phyloP scores from a whole-genome alignment of 2,113 vertebrate genomes.

The Cyanocitta stelleri region DNA sequence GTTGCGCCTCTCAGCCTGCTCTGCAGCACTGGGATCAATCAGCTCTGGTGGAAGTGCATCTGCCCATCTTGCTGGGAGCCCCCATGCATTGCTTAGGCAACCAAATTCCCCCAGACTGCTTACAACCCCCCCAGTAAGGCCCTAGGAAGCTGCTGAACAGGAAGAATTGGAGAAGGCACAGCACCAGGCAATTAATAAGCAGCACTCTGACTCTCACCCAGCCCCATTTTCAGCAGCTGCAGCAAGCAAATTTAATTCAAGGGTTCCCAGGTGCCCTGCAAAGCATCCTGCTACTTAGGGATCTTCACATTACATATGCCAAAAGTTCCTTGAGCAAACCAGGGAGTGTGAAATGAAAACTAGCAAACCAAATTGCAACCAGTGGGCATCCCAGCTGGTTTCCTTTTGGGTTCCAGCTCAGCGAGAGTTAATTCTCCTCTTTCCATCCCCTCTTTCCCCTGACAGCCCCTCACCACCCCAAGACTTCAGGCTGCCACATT shows the following conservation, averaged over 20 bases:
- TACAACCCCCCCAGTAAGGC: background rate
- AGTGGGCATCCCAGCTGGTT: background rate
- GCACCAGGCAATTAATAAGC: background rate
- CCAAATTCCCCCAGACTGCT: background rate
- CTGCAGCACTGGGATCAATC: background rate
- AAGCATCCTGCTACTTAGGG: conserved; percentile 2
- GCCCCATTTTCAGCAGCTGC: conserved; percentile 8
- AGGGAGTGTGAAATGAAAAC: background rate
- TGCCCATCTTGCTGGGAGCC: background rate
- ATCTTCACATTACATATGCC: background rate
- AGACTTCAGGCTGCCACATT: background rate
- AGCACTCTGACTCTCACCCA: background rate
- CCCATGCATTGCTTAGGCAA: background rate
- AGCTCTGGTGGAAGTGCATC: background rate
- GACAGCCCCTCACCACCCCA: background rate
- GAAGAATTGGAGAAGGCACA: background rate
- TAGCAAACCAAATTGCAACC: background rate
- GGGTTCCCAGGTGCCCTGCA: background rate
- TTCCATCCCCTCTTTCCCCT: background rate
- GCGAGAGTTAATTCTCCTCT: background rate
- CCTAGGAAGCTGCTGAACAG: background rate
- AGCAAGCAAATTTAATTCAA: conserved; percentile 16
- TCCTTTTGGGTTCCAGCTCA: background rate
- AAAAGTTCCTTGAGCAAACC: background rate
- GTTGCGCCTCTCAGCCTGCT: background rate